Evolutionary conservation across 1,140 invertebrate species (phyloP), one percentile per base, ranked within the genome.

Genomic region (Calephelis nemesis): DNA sequence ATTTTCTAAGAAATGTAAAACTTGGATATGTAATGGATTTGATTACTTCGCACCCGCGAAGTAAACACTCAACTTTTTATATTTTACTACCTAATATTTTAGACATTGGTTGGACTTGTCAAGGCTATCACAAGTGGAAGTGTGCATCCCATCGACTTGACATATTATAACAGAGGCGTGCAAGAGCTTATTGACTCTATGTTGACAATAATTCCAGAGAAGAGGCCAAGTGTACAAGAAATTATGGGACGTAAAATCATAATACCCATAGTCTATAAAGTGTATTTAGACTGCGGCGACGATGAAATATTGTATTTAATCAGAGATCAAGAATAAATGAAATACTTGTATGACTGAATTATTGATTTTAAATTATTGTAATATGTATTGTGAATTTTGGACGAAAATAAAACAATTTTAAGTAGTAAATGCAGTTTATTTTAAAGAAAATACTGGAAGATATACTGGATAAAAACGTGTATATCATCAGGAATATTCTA

Each of bases 161-260:
- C 67, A n/a, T 73, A 81, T 47, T 93, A 93, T 71, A 88, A 92
- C 15, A 71, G 88, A 75, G 86, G 91, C 60, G 83, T 94, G 67
- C 93, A 93, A 76, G 88, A 92, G 65, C 74, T 93, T 5, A 87
- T 94, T 50, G 91, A 93, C 63, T 80, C 86, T 1, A 92, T 93
- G 89, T 70, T 93, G 39, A 90, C 93, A 45, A 73, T 92, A 1
- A 72, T 92, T 62, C 93, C 93, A 6, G 88, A 92, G 45, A 91
- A 93, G 73, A 81, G 93, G 60, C 91, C 92, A 0, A 77, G 84
- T 39, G 83, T 93, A 13, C 84, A 76, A 64, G 84, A 88, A 11
- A 65, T 93, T 4, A 88, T 94, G 76, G 82, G 87, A 45, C 82
- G 87, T 68, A 75, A 74, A 15, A 83, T 92, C 63, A 63, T 93